Evolutionary conservation across 2,888 invertebrate genomes (phyloP).

Genomic region (Caenorhabditis virilis): DNA sequence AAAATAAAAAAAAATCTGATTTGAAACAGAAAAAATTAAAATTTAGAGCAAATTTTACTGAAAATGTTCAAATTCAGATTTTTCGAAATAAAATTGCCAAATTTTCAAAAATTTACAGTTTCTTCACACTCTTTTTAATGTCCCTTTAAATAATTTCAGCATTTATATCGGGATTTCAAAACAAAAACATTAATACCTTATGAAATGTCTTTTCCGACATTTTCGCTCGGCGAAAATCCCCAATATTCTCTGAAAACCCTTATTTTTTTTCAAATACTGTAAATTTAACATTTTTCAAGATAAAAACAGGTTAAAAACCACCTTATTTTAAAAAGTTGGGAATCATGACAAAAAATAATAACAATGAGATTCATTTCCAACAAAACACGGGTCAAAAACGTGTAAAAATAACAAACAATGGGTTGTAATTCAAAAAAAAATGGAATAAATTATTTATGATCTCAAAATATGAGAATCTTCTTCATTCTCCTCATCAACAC

Average conservation of each 20-base stretch:
- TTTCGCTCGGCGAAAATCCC: not conserved
- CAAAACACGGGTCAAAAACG: not conserved
- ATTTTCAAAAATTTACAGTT: not conserved
- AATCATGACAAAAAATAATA: not conserved
- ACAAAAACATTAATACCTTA: slow-evolving; percentile 14
- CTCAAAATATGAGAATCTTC: slow-evolving; percentile 39
- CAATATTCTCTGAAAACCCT: not conserved
- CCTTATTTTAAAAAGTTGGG: not conserved
- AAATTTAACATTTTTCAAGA: not conserved
- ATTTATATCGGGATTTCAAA: too few relatives aligned
- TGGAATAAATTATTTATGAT: slow-evolving; percentile 2
- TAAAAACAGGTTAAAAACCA: not conserved
- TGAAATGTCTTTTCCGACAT: slow-evolving; percentile 48
- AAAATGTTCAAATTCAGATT: too few relatives aligned
- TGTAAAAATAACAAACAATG: slow-evolving; percentile 4
- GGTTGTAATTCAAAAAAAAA: slow-evolving; percentile 1
- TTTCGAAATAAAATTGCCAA: not conserved
- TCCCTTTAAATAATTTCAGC: too few relatives aligned
- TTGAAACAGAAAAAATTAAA: too few relatives aligned
- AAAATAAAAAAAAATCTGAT: too few relatives aligned
- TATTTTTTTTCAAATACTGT: not conserved
- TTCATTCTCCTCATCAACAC: slow-evolving; percentile 52
- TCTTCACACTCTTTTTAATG: too few relatives aligned
- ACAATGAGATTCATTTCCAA: not conserved
- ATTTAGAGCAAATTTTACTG: too few relatives aligned